Conservation (phyloP, 2,888 invertebrate species). For the Empis stercorea region DNA sequence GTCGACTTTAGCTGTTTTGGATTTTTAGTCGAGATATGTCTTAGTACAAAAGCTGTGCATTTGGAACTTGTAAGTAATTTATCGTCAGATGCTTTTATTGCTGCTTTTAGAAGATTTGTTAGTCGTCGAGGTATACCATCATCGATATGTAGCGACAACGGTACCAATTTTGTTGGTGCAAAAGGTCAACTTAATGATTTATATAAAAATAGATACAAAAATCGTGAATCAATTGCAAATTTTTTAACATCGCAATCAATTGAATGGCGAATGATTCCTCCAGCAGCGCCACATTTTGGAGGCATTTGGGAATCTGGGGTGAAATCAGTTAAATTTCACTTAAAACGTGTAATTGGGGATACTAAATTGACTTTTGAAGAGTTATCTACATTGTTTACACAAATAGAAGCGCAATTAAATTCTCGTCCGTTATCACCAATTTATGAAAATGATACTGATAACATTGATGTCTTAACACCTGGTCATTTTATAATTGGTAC, state of each 20-base stretch:
- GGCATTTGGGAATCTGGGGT: conserved; percentile 22
- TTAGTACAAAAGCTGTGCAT: conserved; percentile 3
- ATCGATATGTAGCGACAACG: conserved; percentile 17
- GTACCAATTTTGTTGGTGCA: no score
- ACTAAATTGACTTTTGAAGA: conserved; percentile 13
- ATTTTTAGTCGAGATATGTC: no score
- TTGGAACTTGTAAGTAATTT: neutral
- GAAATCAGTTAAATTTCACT: conserved; percentile 18
- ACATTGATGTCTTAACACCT: no score
- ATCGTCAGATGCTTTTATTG: conserved; percentile 14
- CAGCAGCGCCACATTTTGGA: conserved; percentile 19
- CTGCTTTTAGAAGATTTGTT: conserved; percentile 14
- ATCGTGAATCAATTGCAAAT: conserved; percentile 19
- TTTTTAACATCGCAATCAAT: conserved; percentile 2
- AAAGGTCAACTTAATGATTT: neutral
- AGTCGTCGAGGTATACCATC: conserved; percentile 15
- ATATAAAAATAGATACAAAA: neutral
- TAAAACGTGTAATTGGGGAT: conserved; percentile 15
- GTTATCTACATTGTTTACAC: conserved; percentile 18
- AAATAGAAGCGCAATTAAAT: no score
- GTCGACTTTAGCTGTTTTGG: conserved; percentile 14
- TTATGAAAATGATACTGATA: no score
- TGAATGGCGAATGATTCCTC: conserved; percentile 9
- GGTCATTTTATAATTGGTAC: no score
- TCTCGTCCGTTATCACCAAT: no score